Evolutionary conservation across 2,888 invertebrate genomes (phyloP).

Genomic region (Exephanes ischioxanthus): DNA sequence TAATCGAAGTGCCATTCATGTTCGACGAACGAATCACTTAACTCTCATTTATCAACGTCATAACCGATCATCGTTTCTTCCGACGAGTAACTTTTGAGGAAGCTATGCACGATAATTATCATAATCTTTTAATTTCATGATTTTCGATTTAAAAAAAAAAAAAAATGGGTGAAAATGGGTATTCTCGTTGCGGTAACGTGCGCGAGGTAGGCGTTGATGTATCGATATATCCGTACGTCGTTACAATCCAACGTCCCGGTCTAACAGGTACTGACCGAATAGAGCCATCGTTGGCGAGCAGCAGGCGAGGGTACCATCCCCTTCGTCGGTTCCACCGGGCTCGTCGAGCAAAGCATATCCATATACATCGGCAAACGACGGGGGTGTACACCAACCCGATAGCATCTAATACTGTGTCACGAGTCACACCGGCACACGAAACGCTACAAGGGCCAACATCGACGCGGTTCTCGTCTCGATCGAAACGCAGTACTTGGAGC

Average conservation of each 20-base stretch:
- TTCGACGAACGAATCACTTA: constrained; percentile 16
- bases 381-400: constrained; percentile 48
- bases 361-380: constrained; percentile 49
- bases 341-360: constrained; percentile 47
- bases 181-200: background rate
- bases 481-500: constrained; percentile 16
- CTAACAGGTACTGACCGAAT: constrained; percentile 31
- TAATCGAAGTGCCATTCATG: constrained; percentile 63
- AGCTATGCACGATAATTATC: background rate
- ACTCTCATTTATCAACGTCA: constrained; percentile 38
- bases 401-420: constrained; percentile 54
- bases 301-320: constrained; percentile 45
- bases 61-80: background rate
- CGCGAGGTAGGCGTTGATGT: background rate
- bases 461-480: background rate
- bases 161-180: no score
- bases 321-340: constrained; percentile 26
- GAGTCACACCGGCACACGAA: constrained; percentile 49
- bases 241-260: constrained; percentile 15
- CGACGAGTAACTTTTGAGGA: background rate
- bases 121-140: constrained; percentile 10
- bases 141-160: background rate
- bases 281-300: constrained; percentile 30
- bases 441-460: no score
- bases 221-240: background rate